Conservation (phyloP, 2,888 invertebrate genomes). For the Trilocha varians region DNA sequence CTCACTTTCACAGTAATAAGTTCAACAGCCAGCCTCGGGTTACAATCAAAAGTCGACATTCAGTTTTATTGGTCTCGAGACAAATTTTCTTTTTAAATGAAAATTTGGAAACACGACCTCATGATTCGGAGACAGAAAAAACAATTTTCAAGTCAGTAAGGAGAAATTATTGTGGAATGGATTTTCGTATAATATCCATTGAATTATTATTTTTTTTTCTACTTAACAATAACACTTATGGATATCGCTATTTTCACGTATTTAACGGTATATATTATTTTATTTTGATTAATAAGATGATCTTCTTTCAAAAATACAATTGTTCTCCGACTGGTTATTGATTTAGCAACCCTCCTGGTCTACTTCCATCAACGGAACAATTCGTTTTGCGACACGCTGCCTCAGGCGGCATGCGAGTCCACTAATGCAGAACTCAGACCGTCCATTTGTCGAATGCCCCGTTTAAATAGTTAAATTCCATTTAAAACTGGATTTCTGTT, state of each 20-base stretch:
- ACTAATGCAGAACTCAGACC: constrained; percentile 44
- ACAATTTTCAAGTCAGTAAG: background rate
- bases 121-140: background rate
- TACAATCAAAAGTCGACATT: constrained; percentile 21
- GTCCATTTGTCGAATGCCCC: constrained; percentile 44
- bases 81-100: constrained; percentile 14
- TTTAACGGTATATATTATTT: too few species aligned
- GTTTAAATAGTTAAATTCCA: constrained; percentile 44
- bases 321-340: background rate
- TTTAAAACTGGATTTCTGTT: constrained; percentile 33
- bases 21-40: constrained; percentile 23
- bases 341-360: constrained; percentile 7
- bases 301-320: too few species aligned
- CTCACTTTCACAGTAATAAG: background rate
- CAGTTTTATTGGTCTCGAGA: constrained; percentile 16
- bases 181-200: too few species aligned
- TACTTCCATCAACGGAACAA: constrained; percentile 21
- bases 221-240: too few species aligned
- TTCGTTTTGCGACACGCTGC: constrained; percentile 34
- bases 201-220: too few species aligned
- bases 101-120: background rate
- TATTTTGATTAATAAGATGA: too few species aligned
- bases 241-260: too few species aligned
- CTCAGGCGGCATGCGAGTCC: constrained; percentile 36
- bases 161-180: background rate